Evolutionary conservation across 2,888 invertebrate species (phyloP).

Genomic region (Parnassius glacialis): DNA sequence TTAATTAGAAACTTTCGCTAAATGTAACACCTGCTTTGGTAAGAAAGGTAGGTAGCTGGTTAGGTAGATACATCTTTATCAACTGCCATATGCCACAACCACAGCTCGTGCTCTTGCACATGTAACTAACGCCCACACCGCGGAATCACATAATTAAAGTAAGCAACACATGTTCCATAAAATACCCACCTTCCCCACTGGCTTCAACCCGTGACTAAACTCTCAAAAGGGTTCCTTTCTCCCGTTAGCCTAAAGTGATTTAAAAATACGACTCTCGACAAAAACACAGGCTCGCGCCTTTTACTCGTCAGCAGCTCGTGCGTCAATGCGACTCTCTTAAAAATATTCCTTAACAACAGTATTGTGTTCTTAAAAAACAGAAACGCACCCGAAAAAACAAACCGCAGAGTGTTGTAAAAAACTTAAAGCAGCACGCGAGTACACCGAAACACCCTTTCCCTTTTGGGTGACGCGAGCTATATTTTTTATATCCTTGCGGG

Average conservation of each 20-base stretch:
- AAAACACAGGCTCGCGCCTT: constrained; percentile 67
- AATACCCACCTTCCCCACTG: constrained; percentile 58
- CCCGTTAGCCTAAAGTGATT: constrained; percentile 67
- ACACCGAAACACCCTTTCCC: constrained; percentile 76
- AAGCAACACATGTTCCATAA: constrained; percentile 40
- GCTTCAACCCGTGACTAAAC: constrained; percentile 68
- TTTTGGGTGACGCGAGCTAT: constrained; percentile 77
- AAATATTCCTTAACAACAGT: constrained; percentile 72
- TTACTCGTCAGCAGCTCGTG: constrained; percentile 56
- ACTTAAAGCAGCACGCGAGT: constrained; percentile 77
- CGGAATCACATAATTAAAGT: constrained; percentile 55
- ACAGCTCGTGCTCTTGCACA: constrained; percentile 52
- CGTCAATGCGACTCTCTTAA: constrained; percentile 74
- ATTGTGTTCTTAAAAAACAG: constrained; percentile 80
- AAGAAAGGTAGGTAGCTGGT: constrained; percentile 37
- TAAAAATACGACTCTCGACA: constrained; percentile 68
- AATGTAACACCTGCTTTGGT: constrained; percentile 49
- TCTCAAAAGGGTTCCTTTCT: constrained; percentile 61
- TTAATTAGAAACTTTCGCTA: not conserved
- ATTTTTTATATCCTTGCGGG: constrained; percentile 71
- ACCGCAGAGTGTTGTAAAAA: constrained; percentile 77
- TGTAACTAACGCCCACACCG: constrained; percentile 38
- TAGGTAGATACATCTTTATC: constrained; percentile 36
- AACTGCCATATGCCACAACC: constrained; percentile 63
- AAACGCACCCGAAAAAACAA: constrained; percentile 76